Conservation (phyloP, 2,888 invertebrate genomes). For the Clostera curtula region DNA sequence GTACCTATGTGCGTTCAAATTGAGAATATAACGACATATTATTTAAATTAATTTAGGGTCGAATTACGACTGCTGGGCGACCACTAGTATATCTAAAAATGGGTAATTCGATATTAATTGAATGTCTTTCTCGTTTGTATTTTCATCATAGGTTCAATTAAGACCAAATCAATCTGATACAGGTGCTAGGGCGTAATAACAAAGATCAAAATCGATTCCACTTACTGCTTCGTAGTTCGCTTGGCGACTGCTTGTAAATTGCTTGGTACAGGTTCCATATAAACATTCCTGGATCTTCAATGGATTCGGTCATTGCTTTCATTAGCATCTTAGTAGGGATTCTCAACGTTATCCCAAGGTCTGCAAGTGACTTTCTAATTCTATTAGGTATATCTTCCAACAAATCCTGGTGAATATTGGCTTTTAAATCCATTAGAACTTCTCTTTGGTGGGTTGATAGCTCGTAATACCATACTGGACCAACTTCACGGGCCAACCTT, state of each 20-base stretch:
- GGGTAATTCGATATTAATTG: too few species aligned
- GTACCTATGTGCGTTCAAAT: too few species aligned
- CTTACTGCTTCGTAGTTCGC: constrained; percentile 37
- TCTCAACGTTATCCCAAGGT: constrained; percentile 48
- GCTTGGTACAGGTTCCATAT: constrained; percentile 55
- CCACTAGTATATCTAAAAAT: too few species aligned
- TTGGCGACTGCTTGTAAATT: constrained; percentile 48
- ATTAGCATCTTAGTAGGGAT: constrained; percentile 38
- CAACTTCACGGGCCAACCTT: constrained; percentile 37
- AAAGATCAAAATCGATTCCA: too few species aligned
- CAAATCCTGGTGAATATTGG: constrained; percentile 53
- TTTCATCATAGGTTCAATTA: too few species aligned
- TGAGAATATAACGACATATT: too few species aligned
- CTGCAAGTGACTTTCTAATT: constrained; percentile 36
- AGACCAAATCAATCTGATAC: too few species aligned
- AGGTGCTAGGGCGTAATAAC: too few species aligned
- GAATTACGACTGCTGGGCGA: too few species aligned
- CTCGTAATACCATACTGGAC: constrained; percentile 56
- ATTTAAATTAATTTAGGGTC: too few species aligned
- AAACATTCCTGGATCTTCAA: constrained; percentile 57
- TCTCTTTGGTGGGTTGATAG: constrained; percentile 44
- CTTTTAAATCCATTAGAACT: constrained; percentile 36
- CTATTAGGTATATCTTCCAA: constrained; percentile 50
- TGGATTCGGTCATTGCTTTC: constrained; percentile 40
- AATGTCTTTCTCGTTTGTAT: too few species aligned